These are phyloP conservation scores for Aplocera efformata DNA, from an alignment of 2,888 invertebrate genomes.

Conservation along the genomic window DNA sequence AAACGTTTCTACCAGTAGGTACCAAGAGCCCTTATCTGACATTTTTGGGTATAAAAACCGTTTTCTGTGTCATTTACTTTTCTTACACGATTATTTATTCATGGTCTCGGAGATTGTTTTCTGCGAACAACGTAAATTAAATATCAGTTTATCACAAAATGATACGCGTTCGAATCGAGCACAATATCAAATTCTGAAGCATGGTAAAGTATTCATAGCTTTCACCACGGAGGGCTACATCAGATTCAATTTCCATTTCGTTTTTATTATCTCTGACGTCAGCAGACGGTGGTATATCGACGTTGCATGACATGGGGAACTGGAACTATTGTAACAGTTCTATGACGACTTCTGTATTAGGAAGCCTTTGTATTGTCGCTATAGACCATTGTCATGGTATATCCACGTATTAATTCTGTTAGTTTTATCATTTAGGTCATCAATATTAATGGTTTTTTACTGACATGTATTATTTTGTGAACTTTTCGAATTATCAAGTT, in stretches of 20 bases:
- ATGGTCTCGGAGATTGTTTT: conserved; percentile 6
- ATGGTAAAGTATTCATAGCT: conserved; percentile 28
- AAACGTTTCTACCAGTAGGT: conserved; percentile 14
- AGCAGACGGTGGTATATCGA: conserved; percentile 20
- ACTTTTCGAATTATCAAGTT: too few relatives aligned
- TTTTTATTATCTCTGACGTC: conserved; percentile 32
- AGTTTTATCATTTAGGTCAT: conserved; percentile 6
- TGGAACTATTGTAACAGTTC: conserved; percentile 19
- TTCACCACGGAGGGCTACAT: conserved; percentile 18
- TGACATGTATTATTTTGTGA: too few relatives aligned
- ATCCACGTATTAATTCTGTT: too few relatives aligned
- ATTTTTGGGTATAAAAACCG: conserved; percentile 1
- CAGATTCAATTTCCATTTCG: conserved; percentile 27
- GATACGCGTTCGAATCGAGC: conserved; percentile 6
- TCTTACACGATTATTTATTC: conserved; percentile 2
- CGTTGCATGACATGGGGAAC: conserved; percentile 28
- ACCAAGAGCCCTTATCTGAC: not conserved
- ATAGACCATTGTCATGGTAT: conserved; percentile 20
- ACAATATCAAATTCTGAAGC: conserved; percentile 8
- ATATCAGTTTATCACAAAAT: conserved; percentile 10
- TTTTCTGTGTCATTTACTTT: not conserved
- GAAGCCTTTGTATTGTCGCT: conserved; percentile 20
- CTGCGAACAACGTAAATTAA: conserved; percentile 1
- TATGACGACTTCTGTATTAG: conserved; percentile 15
- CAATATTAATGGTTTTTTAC: conserved; percentile 2